phyloP scores from a whole-genome alignment of 2,797 vertebrate genomes.

The Cryptoblepharus egeriae region DNA sequence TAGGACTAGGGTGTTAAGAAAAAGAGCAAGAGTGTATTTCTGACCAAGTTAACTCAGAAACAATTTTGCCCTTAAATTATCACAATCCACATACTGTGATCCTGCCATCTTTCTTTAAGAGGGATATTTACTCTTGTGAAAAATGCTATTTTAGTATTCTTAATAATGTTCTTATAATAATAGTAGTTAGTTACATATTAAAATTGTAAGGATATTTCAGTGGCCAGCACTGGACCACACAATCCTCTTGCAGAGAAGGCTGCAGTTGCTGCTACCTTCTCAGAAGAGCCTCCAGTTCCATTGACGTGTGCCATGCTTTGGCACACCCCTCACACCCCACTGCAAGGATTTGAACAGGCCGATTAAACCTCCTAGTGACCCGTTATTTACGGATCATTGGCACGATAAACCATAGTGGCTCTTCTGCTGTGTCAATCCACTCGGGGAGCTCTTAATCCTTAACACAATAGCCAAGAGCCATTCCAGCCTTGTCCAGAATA shows the following conservation, averaged over 20 bases:
- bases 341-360: constrained; percentile 20
- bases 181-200: background rate
- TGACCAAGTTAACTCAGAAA: background rate
- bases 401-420: constrained; percentile 21
- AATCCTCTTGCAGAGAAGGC: background rate
- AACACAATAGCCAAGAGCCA: constrained; percentile 10
- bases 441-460: constrained; percentile 28
- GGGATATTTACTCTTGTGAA: background rate
- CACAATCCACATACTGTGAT: background rate
- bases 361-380: constrained; percentile 38
- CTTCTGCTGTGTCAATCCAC: constrained; percentile 1
- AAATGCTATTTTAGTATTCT: too few species aligned
- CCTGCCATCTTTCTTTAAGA: background rate
- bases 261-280: background rate
- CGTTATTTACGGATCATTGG: constrained; percentile 24
- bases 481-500: constrained; percentile 4
- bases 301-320: constrained; percentile 7
- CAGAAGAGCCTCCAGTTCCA: background rate
- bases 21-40: background rate
- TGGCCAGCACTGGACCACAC: background rate
- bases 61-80: background rate
- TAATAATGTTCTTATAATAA: too few species aligned
- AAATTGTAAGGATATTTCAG: background rate
- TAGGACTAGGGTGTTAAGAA: background rate
- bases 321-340: constrained; percentile 4